Evolutionary conservation across 2,888 invertebrate species (phyloP).

Genomic region (Drosophila acutilabella): DNA sequence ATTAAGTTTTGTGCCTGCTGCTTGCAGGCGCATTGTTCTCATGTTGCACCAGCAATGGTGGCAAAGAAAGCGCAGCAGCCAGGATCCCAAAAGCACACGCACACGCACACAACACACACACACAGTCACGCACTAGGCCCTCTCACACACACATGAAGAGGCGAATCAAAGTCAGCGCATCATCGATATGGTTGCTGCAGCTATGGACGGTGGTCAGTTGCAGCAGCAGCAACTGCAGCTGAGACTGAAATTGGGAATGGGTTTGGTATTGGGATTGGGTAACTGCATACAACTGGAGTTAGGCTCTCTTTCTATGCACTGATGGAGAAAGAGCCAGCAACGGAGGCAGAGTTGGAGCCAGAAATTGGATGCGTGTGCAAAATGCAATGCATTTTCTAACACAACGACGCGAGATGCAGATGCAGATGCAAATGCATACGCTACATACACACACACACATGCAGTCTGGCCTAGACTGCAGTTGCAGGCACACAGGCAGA

Average conservation of each 20-base stretch:
- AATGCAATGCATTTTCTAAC: constrained; percentile 77
- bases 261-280: constrained; percentile 3
- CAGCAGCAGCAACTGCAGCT: constrained; percentile 25
- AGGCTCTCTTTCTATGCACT: neutral
- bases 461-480: constrained; percentile 15
- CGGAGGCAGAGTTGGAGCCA: constrained; percentile 22
- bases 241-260: constrained; percentile 1
- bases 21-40: constrained; percentile 61
- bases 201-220: constrained; percentile 46
- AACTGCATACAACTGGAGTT: constrained; percentile 13
- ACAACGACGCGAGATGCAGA: constrained; percentile 75
- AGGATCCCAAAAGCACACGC: constrained; percentile 38
- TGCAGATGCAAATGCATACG: constrained; percentile 70
- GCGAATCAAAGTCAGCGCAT: constrained; percentile 80
- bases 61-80: constrained; percentile 65
- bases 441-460: constrained; percentile 28
- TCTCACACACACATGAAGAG: constrained; percentile 57
- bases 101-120: constrained; percentile 22
- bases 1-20: constrained; percentile 75
- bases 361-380: constrained; percentile 83
- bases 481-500: neutral
- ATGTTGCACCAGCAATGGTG: constrained; percentile 50
- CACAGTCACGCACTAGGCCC: constrained; percentile 3
- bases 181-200: constrained; percentile 72
- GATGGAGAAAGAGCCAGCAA: constrained; percentile 5